phyloP scores from a whole-genome alignment of 2,113 vertebrate genomes.

The Cyanoderma ruficeps region DNA sequence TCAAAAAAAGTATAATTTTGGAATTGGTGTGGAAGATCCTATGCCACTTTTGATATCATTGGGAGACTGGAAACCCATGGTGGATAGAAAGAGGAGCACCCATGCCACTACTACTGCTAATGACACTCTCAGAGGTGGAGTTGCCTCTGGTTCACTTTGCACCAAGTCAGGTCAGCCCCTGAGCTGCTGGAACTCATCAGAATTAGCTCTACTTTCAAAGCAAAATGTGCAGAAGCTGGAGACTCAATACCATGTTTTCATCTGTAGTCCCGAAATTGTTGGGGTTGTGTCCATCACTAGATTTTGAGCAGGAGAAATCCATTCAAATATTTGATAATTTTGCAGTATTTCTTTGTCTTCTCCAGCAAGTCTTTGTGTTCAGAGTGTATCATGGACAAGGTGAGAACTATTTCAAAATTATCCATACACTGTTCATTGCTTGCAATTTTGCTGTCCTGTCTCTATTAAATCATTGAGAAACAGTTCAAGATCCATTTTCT shows the following conservation, averaged over 20 bases:
- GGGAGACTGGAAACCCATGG: neutral
- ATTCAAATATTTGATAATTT: neutral
- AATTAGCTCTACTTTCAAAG: neutral
- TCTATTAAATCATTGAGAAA: neutral
- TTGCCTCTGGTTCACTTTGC: neutral
- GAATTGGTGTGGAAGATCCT: neutral
- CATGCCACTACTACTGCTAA: neutral
- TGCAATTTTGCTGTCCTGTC: neutral
- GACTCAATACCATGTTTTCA: neutral
- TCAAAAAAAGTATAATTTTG: neutral
- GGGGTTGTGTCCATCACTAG: neutral
- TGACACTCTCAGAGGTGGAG: rapidly evolving
- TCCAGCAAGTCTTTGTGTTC: neutral
- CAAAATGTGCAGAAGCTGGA: neutral
- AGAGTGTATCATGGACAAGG: neutral
- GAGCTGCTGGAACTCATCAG: neutral
- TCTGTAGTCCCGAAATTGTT: neutral
- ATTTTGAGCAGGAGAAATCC: neutral
- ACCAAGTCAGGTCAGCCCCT: neutral
- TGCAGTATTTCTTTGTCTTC: neutral
- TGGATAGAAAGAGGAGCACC: neutral
- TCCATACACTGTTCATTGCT: neutral
- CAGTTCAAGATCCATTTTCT: neutral
- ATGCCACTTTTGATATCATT: neutral
- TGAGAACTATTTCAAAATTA: neutral